These are phyloP conservation scores for Notolabrus celidotus DNA, from an alignment of 2,797 vertebrate genomes.

Conservation along the genomic window DNA sequence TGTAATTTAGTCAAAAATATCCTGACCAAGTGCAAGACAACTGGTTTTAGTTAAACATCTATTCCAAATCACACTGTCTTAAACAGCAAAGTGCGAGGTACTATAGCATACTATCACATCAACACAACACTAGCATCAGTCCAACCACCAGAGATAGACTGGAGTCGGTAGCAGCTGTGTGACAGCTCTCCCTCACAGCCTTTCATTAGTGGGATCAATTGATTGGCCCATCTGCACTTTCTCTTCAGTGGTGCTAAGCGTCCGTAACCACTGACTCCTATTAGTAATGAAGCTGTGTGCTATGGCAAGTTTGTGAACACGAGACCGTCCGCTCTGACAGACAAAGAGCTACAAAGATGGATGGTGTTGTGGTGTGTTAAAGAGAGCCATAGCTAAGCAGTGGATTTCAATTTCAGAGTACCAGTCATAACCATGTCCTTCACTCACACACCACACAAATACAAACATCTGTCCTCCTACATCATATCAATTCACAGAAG, in stretches of 20 bases:
- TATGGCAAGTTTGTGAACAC: slow-evolving; percentile 33
- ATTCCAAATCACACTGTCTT: slow-evolving; percentile 11
- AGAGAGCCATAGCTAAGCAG: slow-evolving; percentile 30
- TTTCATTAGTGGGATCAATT: slow-evolving; percentile 60
- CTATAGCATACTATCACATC: too few relatives aligned
- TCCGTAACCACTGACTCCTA: slow-evolving; percentile 23
- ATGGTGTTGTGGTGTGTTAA: slow-evolving; percentile 32
- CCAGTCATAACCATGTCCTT: slow-evolving; percentile 20
- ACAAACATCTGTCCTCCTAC: slow-evolving; percentile 73
- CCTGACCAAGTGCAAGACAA: neutral
- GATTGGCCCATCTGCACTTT: slow-evolving; percentile 28
- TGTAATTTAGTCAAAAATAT: too few relatives aligned
- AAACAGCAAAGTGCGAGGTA: slow-evolving; percentile 36
- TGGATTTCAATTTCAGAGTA: slow-evolving; percentile 33
- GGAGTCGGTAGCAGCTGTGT: slow-evolving; percentile 61
- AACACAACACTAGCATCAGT: slow-evolving; percentile 34
- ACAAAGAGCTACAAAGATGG: slow-evolving; percentile 37
- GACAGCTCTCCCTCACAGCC: slow-evolving; percentile 55
- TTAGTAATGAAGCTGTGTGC: slow-evolving; percentile 43
- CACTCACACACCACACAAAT: slow-evolving; percentile 23
- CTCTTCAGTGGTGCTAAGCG: slow-evolving; percentile 39
- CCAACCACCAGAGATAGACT: slow-evolving; percentile 34
- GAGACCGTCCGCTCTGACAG: slow-evolving; percentile 32
- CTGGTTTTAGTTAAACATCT: slow-evolving; percentile 12
- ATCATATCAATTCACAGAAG: slow-evolving; percentile 62